Conservation (phyloP, 53 echinoderm and acorn worm species). For the Luidia sarsii region DNA sequence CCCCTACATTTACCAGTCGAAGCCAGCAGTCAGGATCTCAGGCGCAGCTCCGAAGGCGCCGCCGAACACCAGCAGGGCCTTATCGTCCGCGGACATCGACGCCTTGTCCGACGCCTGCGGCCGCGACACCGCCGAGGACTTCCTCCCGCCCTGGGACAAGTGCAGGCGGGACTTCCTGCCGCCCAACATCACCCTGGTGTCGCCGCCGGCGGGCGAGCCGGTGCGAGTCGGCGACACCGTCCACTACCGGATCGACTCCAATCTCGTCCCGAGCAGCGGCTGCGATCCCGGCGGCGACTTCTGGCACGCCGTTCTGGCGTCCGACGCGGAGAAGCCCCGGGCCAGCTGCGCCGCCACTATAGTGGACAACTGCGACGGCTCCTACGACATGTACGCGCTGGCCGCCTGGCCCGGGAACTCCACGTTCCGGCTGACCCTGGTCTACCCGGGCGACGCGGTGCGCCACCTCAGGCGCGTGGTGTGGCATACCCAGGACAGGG, state of each 20-base stretch:
- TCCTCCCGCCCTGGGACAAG: conserved; percentile 23
- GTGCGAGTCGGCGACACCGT: conserved; percentile 1
- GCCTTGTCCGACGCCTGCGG: no score
- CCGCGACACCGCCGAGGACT: no score
- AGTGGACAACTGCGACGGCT: conserved; percentile 26
- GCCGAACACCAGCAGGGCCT: no score
- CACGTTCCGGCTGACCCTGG: conserved; percentile 14
- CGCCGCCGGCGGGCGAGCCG: not conserved
- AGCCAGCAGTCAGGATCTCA: no score
- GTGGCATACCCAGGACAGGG: not conserved
- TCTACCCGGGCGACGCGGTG: conserved; percentile 27
- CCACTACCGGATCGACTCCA: conserved; percentile 33
- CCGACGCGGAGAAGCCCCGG: not conserved
- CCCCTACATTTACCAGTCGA: no score
- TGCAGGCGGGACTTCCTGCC: conserved; percentile 4
- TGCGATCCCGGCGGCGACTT: conserved; percentile 34
- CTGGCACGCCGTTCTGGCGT: conserved; percentile 9
- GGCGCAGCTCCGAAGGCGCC: no score
- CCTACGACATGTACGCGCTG: no score
- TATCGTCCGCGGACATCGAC: no score
- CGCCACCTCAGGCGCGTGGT: conserved; percentile 13
- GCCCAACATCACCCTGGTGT: conserved; percentile 22
- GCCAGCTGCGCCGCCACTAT: conserved; percentile 22
- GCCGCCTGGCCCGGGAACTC: conserved; percentile 22
- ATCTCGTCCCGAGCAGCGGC: not conserved